Conservation (phyloP, 2,888 invertebrate species). For the Sphaeridia pumilis region DNA sequence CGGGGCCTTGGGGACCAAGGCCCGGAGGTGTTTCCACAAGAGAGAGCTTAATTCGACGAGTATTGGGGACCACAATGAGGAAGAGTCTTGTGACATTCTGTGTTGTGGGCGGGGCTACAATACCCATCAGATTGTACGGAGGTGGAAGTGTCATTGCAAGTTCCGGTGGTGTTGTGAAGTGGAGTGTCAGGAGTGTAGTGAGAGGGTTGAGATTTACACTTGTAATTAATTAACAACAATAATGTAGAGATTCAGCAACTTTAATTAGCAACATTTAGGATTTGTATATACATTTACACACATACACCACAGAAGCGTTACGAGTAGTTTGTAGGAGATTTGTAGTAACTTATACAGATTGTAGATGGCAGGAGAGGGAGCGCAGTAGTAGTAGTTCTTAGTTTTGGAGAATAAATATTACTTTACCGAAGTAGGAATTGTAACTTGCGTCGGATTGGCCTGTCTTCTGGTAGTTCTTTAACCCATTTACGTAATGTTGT, state of each 20-base stretch:
- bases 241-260: no score
- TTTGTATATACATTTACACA: no score
- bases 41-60: constrained; percentile 9
- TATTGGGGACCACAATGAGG: no score
- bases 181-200: constrained; percentile 76
- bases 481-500: constrained; percentile 27
- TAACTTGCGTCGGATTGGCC: constrained; percentile 14
- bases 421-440: constrained; percentile 17
- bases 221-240: constrained; percentile 59
- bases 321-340: no score
- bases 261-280: no score
- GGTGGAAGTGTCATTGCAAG: constrained; percentile 76
- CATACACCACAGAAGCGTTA: no score
- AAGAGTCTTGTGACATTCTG: constrained; percentile 51
- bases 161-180: constrained; percentile 97
- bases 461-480: constrained; percentile 23
- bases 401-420: no score
- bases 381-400: no score
- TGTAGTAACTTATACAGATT: no score
- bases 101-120: constrained; percentile 76
- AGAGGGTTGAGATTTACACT: constrained; percentile 59
- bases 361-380: no score
- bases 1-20: constrained; percentile 17
- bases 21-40: constrained; percentile 14
- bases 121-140: constrained; percentile 61